A percentile compares a stretch with the other conserved stretches of the same genome.
These are phyloP conservation scores for Plutomurus gul DNA, from an alignment of 1,140 invertebrate species.

Conservation along the genomic window DNA sequence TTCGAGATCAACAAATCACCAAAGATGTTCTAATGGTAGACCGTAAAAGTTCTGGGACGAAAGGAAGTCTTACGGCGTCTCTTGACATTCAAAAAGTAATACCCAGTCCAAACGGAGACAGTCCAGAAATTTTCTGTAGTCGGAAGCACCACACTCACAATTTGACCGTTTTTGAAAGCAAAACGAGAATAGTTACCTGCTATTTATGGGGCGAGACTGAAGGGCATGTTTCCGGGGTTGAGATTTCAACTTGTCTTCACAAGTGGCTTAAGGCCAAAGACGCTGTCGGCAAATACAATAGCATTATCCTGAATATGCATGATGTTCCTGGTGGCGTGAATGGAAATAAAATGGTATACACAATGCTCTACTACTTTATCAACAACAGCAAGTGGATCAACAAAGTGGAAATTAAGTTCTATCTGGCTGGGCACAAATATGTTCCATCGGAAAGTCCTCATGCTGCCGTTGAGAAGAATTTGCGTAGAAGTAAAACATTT, in stretches of 20 bases:
- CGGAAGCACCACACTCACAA: background rate
- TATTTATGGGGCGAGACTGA: conserved; percentile 9
- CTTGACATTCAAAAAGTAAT: conserved; percentile 1
- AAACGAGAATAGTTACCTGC: conserved; percentile 13
- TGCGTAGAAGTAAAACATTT: conserved; percentile 6
- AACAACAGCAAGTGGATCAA: conserved; percentile 10
- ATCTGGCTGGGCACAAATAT: background rate
- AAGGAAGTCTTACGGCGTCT: background rate
- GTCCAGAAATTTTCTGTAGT: conserved; percentile 5
- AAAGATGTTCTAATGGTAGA: conserved; percentile 4
- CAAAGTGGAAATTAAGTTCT: background rate
- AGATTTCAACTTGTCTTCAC: conserved; percentile 1
- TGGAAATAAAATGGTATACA: conserved; percentile 19
- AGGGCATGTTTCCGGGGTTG: background rate
- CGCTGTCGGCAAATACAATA: background rate
- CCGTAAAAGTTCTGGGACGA: background rate
- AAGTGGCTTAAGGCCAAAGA: background rate
- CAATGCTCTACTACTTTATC: background rate
- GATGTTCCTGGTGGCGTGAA: background rate
- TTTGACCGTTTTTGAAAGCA: background rate
- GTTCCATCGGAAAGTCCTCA: background rate
- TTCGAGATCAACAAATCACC: conserved; percentile 17
- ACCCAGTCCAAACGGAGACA: background rate
- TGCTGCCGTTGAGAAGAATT: background rate
- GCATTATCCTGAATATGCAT: background rate